A percentile compares a stretch with the other conserved stretches of the same genome.
phyloP scores from a whole-genome alignment of 2,888 invertebrate genomes.

The Rhodophaea formosa region DNA sequence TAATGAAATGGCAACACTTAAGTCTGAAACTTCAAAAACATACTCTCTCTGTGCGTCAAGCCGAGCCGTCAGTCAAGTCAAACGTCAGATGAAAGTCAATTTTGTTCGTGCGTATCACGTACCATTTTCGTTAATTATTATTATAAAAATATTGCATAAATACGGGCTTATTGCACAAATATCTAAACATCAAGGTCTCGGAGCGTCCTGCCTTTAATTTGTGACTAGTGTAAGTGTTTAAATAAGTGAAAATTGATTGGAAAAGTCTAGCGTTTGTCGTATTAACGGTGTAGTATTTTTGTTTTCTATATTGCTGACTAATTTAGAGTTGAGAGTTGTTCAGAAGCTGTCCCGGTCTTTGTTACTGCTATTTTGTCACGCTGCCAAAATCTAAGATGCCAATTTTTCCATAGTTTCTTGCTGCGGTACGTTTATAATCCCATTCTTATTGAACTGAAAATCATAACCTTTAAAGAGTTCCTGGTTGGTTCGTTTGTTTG shows the following conservation, averaged over 20 bases:
- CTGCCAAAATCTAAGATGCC: constrained; percentile 33
- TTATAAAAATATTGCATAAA: constrained; percentile 33
- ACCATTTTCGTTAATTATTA: constrained; percentile 36
- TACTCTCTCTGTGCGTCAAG: too few relatives aligned
- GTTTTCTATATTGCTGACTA: constrained; percentile 53
- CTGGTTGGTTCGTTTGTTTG: background rate
- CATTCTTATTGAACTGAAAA: background rate
- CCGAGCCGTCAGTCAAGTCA: too few relatives aligned
- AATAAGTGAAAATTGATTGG: constrained; percentile 13
- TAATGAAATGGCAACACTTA: too few relatives aligned
- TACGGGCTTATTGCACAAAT: constrained; percentile 28
- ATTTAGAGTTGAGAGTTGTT: constrained; percentile 35
- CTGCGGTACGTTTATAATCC: background rate
- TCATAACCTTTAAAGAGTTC: constrained; percentile 19
- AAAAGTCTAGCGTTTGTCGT: background rate
- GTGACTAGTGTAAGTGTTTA: constrained; percentile 28
- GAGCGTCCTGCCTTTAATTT: constrained; percentile 22
- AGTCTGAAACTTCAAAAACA: too few relatives aligned
- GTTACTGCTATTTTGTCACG: constrained; percentile 33
- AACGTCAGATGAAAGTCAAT: background rate
- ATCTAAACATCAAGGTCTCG: constrained; percentile 25
- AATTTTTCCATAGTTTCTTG: constrained; percentile 18
- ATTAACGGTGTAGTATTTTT: constrained; percentile 38
- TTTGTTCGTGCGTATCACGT: constrained; percentile 24
- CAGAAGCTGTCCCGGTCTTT: constrained; percentile 25